A percentile compares a stretch with the other conserved stretches of the same genome.
These are phyloP conservation scores for Alligator mississippiensis DNA, from an alignment of 2,113 vertebrate genomes.

Conservation along the genomic window DNA sequence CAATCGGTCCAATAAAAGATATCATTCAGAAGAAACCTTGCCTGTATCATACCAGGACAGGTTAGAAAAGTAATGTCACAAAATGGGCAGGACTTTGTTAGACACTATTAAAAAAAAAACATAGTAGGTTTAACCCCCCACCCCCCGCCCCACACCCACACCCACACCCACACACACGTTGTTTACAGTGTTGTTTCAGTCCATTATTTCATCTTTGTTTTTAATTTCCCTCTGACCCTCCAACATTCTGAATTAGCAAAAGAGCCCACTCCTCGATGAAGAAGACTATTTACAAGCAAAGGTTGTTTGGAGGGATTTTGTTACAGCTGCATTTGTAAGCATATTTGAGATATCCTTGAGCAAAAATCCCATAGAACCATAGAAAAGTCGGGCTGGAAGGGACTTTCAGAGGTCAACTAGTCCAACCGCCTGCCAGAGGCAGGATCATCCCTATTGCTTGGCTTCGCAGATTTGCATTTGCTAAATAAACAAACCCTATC, in stretches of 20 bases:
- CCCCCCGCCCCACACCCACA: too few relatives aligned
- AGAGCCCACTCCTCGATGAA: neutral
- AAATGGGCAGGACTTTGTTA: constrained; percentile 22
- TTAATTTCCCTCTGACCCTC: neutral
- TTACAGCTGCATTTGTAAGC: neutral
- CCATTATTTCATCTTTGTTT: constrained; percentile 20
- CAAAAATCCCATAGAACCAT: neutral
- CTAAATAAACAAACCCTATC: too few relatives aligned
- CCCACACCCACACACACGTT: too few relatives aligned
- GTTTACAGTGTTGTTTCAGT: neutral
- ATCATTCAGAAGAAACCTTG: too few relatives aligned
- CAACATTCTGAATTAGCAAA: neutral
- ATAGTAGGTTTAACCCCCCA: too few relatives aligned
- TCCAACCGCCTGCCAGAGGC: neutral
- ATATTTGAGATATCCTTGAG: neutral
- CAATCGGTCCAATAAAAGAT: too few relatives aligned
- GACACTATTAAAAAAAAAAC: neutral
- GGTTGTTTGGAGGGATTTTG: neutral
- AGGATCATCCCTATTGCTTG: neutral
- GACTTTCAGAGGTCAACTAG: neutral
- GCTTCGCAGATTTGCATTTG: too few relatives aligned
- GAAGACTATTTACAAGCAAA: neutral
- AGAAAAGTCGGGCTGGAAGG: neutral
- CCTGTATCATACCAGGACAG: constrained; percentile 47
- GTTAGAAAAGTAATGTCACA: constrained; percentile 59